Base-by-base conservation (phyloP, 2,888 invertebrate genomes). In the Leptopilina myrica region DNA sequence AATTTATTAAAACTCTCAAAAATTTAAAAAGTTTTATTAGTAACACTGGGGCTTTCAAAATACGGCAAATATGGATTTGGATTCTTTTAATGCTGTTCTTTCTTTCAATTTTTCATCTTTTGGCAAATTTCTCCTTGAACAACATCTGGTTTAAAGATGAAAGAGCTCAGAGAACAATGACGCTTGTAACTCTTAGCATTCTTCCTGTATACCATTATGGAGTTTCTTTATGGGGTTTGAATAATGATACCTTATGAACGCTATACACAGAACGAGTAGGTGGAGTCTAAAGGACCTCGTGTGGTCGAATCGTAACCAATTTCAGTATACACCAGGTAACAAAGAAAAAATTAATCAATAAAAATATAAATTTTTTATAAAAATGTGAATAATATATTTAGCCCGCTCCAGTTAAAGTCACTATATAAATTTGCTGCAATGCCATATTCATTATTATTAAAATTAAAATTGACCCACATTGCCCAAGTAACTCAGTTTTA, bases 191-290 rank as follows among this genome's bases (percentile, higher is more conserved):
- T 83, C 80, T 88, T 85, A 84, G 84, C 80, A 86, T 87, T 87
- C 85, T 80, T 80, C 84, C 80, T 81, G 82, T 82, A 85, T 79
- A 81, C 79, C 80, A 83, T 84, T 80, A 78, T 82, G 69, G 77
- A 80, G 80, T 79, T 82, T 80, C 83, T 86, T 87, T 86, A 86
- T 86, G 83, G 84, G 80, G 80, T 85, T 86, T 82, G 85, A 87
- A 87, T 89, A 89, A 89, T 88, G 84, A 88, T 86, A 86, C 86
- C 84, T 82, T 86, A 79, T 85, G 85, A 85, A 83, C 77, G 76
- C 67, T 77, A 77, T 85, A 80, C 76, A 84, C 84, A 78, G 83
- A 83, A 84, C 84, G 85, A 79, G 73, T 73, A 53, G 73, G 73
- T 73, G 73, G 73, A 73, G 73, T 14, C n/a, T 79, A 46, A 73